A percentile compares a stretch with the other conserved stretches of the same genome.
Evolutionary conservation across 2,888 invertebrate species (phyloP).

Genomic region (Chrysomela aeneicollis): DNA sequence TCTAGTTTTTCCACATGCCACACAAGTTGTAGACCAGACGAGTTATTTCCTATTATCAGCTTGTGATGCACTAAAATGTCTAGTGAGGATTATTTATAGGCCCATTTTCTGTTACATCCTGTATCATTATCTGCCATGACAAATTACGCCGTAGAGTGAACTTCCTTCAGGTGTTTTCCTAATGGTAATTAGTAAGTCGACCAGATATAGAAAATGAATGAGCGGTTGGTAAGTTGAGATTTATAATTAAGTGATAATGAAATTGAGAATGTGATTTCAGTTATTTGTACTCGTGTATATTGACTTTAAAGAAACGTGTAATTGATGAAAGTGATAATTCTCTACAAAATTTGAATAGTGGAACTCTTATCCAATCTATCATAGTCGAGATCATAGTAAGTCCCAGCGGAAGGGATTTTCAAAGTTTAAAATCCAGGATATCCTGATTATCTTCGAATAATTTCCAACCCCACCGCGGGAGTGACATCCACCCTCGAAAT

Average conservation of each 20-base stretch:
- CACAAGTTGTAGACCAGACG: constrained; percentile 19
- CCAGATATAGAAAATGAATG: constrained; percentile 1
- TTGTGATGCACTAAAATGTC: constrained; percentile 27
- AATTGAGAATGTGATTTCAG: neutral
- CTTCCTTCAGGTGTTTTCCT: constrained; percentile 33
- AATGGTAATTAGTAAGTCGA: constrained; percentile 8
- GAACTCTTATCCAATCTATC: too few species aligned
- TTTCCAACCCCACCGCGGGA: too few species aligned
- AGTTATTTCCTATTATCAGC: constrained; percentile 28
- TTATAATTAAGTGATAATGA: neutral
- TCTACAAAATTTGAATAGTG: too few species aligned
- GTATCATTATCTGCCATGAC: constrained; percentile 33
- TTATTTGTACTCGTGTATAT: too few species aligned
- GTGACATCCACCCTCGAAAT: too few species aligned
- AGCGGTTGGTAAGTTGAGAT: neutral
- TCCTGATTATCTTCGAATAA: too few species aligned
- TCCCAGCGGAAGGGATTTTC: too few species aligned
- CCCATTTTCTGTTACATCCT: constrained; percentile 23
- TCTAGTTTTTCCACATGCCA: constrained; percentile 12
- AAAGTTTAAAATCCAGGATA: too few species aligned
- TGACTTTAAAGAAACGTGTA: too few species aligned
- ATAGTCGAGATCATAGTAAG: too few species aligned
- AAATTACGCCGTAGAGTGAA: constrained; percentile 30
- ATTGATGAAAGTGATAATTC: too few species aligned
- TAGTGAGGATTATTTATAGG: constrained; percentile 16